Percentiles rank a stretch among this genome's conserved stretches.
phyloP scores from a whole-genome alignment of 1,140 invertebrate genomes.

The Drosophila erecta region DNA sequence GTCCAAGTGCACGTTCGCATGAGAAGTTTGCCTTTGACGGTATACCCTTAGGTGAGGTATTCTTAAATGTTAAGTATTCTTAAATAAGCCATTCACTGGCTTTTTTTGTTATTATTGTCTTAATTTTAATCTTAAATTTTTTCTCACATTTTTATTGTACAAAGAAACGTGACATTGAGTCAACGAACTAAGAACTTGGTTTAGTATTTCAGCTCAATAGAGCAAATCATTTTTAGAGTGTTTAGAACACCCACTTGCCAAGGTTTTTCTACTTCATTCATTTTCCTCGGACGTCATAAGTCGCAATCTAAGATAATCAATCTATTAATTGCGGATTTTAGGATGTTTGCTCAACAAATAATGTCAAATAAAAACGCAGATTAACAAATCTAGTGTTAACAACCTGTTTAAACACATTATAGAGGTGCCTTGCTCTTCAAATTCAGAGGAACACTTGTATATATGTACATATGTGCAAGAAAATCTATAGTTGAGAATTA shows the following conservation, averaged over 20 bases:
- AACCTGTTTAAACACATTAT: neutral
- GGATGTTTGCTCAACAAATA: constrained; percentile 34
- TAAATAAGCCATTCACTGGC: no score
- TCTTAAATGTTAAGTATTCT: no score
- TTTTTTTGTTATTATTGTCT: no score
- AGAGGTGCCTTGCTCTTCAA: constrained; percentile 1
- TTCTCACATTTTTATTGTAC: neutral
- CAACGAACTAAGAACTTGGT: no score
- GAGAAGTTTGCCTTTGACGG: neutral
- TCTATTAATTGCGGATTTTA: constrained; percentile 19
- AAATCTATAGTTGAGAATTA: constrained; percentile 11
- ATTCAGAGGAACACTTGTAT: constrained; percentile 1
- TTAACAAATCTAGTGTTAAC: constrained; percentile 14
- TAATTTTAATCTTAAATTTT: neutral
- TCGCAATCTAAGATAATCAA: constrained; percentile 14
- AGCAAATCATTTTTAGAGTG: neutral
- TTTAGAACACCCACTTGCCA: neutral
- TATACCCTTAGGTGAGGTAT: neutral
- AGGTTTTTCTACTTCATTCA: neutral
- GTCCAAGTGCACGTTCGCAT: constrained; percentile 66
- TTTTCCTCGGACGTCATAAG: constrained; percentile 22
- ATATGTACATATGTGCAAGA: neutral
- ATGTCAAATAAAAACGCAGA: constrained; percentile 10
- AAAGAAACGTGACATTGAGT: constrained; percentile 5
- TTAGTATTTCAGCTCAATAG: no score